These are phyloP conservation scores for Platanista minor DNA, from an alignment of 2,113 vertebrate genomes.

Conservation along the genomic window DNA sequence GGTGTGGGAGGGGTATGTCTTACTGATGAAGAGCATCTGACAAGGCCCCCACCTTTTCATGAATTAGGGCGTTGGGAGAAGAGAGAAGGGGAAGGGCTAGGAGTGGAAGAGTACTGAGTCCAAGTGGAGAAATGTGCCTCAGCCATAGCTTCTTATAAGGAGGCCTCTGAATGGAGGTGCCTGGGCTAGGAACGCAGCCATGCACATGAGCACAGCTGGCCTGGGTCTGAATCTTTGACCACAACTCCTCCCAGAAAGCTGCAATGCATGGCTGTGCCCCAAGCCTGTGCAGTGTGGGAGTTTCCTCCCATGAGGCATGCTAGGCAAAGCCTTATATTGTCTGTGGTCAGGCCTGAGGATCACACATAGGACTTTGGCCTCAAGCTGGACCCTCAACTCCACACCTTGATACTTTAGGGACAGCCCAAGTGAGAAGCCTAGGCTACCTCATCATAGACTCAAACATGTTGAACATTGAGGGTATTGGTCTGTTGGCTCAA, in stretches of 20 bases:
- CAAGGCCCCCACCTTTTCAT: neutral
- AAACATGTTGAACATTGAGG: neutral
- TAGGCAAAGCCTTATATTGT: neutral
- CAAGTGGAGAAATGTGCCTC: neutral
- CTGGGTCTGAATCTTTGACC: neutral
- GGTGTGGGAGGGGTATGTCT: rapidly evolving
- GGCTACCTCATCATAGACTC: neutral
- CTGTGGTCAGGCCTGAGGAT: neutral
- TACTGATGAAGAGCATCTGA: neutral
- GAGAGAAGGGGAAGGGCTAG: too few species aligned
- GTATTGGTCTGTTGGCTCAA: neutral
- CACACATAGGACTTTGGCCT: neutral
- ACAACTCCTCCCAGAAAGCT: neutral
- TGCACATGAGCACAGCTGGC: neutral
- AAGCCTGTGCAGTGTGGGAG: too few species aligned
- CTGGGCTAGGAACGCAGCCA: too few species aligned
- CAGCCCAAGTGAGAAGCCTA: neutral
- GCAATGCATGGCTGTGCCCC: neutral
- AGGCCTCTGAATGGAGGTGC: neutral
- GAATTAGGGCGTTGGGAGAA: neutral
- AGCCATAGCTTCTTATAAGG: neutral
- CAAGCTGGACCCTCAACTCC: neutral
- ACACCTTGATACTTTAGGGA: neutral
- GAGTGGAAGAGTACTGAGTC: too few species aligned
- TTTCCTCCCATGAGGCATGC: neutral